Percentiles rank a stretch among this genome's conserved stretches.
These are phyloP conservation scores for Balanococcus diminutus DNA, from an alignment of 2,888 invertebrate genomes.

Conservation along the genomic window DNA sequence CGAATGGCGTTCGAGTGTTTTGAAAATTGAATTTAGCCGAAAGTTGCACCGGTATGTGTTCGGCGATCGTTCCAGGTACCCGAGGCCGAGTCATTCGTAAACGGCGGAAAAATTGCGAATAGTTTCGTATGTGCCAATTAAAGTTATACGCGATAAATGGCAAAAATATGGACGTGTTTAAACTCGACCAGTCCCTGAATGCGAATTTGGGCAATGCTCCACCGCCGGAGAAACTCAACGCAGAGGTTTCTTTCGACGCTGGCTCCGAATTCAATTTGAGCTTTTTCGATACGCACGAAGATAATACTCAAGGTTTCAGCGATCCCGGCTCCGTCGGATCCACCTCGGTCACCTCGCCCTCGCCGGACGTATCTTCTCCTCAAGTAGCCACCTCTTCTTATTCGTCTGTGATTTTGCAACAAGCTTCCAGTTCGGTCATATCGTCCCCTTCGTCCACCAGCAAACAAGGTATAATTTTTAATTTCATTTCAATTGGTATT, in stretches of 20 bases:
- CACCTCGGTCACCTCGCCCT: conserved; percentile 57
- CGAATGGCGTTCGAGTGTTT: conserved; percentile 7
- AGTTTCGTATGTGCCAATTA: conserved; percentile 48
- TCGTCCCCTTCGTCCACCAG: conserved; percentile 59
- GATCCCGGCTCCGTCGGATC: conserved; percentile 71
- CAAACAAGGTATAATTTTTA: conserved; percentile 61
- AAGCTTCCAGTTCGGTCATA: conserved; percentile 60
- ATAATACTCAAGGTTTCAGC: conserved; percentile 72
- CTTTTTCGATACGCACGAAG: conserved; percentile 76
- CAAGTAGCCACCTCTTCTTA: conserved; percentile 53
- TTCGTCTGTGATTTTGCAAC: conserved; percentile 57
- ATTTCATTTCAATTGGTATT: neutral
- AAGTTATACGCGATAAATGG: conserved; percentile 52
- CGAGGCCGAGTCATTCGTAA: conserved; percentile 9
- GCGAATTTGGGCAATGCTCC: conserved; percentile 69
- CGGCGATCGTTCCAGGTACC: neutral
- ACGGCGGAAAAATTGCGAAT: conserved; percentile 22
- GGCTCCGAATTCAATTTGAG: conserved; percentile 79
- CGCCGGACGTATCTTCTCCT: conserved; percentile 56
- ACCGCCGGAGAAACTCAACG: conserved; percentile 68
- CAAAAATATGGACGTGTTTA: conserved; percentile 73
- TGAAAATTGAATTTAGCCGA: neutral
- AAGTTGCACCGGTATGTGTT: neutral
- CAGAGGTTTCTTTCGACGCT: conserved; percentile 75
- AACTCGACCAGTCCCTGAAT: conserved; percentile 71